Evolutionary conservation across 2,113 vertebrate species (phyloP), one percentile per base, ranked within the genome.

Genomic region (Forbesichthys agassizii): DNA sequence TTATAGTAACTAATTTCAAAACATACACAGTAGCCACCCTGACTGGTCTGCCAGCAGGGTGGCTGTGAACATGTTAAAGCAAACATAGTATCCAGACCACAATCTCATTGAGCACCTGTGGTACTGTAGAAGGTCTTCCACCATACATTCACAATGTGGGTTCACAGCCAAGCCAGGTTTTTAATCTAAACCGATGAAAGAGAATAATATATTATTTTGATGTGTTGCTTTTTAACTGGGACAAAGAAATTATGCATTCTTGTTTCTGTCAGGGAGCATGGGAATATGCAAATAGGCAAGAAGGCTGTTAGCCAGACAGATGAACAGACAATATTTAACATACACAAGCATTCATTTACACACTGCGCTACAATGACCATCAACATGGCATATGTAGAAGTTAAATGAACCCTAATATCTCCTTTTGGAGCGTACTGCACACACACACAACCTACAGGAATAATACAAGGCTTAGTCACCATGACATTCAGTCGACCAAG

Each of bases 81-180:
- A 27, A 27, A 27, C 27, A 27, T 27, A 2, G 27, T 27, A 27
- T 27, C 27, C 27, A 27, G 27, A 27, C 27, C 2, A 27, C 27
- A 27, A 27, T 27, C 27, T 27, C 27, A 27, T 1, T 27, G 27
- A 27, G 5, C 36, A 42, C 36, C 36, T 42, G 36, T 42, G 36
- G 7, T 42, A 42, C 2, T 27, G 27, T 27, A 27, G 36, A 5
- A 42, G 36, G 36, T 42, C 36, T 42, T 42, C 4, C 36, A 42
- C 36, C 4, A 5, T 42, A 42, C 36, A 69, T 64, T 69, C 63
- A 79, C 74, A 81, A 73, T 69, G 75, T 78, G 69, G 66, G 64
- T 64, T 70, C 52, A 12, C 47, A 64, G 52, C 4, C 27, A 64
- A 62, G 52, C 67, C 48, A 62, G 69, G 33, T 60, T 78, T 73